Percentiles rank a stretch among this genome's conserved stretches.
Conservation (phyloP, 2,888 invertebrate species). For the Stramonita haemastoma region DNA sequence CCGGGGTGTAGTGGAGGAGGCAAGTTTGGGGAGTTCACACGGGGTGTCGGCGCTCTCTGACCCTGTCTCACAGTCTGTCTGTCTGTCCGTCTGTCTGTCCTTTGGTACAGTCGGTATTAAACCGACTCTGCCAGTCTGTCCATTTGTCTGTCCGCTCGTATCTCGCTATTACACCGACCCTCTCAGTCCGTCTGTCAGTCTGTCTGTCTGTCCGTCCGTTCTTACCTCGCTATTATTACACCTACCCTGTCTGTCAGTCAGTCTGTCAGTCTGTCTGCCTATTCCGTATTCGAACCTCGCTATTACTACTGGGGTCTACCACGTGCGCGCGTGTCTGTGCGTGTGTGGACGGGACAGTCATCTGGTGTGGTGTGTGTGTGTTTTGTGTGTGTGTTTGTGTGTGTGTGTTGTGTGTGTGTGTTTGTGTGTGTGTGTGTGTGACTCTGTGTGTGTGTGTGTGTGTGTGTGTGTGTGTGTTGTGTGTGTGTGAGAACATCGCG, state of each 20-base stretch:
- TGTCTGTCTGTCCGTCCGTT: too few relatives aligned
- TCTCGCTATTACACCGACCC: too few relatives aligned
- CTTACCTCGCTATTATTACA: too few relatives aligned
- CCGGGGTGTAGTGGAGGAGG: neutral
- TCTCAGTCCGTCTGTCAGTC: too few relatives aligned
- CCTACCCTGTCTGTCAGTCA: too few relatives aligned
- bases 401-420: neutral
- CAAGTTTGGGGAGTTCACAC: neutral
- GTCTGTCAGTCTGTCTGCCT: too few relatives aligned
- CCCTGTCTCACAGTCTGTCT: neutral
- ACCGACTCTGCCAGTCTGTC: too few relatives aligned
- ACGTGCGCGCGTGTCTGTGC: constrained; percentile 9
- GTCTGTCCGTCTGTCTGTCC: neutral
- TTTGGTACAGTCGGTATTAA: too few relatives aligned
- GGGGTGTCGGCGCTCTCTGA: neutral
- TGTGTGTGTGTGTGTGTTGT: neutral
- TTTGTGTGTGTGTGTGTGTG: neutral
- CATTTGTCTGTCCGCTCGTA: too few relatives aligned
- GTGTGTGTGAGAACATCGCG: neutral
- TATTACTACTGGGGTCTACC: neutral
- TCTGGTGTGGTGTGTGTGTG: neutral
- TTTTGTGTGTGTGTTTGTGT: neutral
- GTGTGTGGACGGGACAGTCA: neutral
- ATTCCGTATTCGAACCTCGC: neutral
- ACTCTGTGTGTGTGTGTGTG: too few relatives aligned